Evolutionary conservation across 2,888 invertebrate genomes (phyloP).

Genomic region (Tethea ocularis): DNA sequence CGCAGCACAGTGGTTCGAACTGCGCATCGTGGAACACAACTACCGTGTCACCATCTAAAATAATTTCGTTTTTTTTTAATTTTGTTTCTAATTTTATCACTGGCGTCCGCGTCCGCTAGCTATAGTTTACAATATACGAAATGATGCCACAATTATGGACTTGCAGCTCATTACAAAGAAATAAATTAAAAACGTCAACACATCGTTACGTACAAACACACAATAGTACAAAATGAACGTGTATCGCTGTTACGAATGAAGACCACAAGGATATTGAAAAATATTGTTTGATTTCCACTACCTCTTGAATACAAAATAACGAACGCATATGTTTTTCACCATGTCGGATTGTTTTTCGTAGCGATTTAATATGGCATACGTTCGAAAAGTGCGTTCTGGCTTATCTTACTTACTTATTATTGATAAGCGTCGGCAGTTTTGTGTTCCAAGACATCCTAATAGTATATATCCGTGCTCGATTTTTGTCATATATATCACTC

Average conservation of each 20-base stretch:
- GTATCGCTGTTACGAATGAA: conserved; percentile 80
- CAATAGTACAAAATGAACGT: conserved; percentile 69
- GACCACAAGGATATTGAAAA: conserved; percentile 83
- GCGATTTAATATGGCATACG: conserved; percentile 20
- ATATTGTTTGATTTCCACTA: conserved; percentile 55
- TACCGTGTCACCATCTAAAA: conserved; percentile 59
- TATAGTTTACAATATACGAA: conserved; percentile 79
- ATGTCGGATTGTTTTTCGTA: conserved; percentile 23
- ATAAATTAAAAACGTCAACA: conserved; percentile 30
- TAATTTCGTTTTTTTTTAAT: conserved; percentile 75
- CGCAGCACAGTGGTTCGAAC: conserved; percentile 15
- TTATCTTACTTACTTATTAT: conserved; percentile 64
- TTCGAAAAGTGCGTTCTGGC: conserved; percentile 52
- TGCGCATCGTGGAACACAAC: conserved; percentile 38
- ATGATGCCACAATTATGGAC: conserved; percentile 62
- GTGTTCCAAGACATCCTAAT: conserved; percentile 74
- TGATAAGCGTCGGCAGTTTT: conserved; percentile 77
- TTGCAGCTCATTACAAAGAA: conserved; percentile 66
- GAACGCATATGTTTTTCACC: conserved; percentile 49
- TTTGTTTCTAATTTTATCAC: conserved; percentile 81
- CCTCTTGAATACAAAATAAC: conserved; percentile 70
- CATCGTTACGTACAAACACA: conserved; percentile 56
- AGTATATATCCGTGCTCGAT: conserved; percentile 82
- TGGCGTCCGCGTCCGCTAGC: conserved; percentile 78
- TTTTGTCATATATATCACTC: conserved; percentile 61